phyloP scores from a whole-genome alignment of 1,140 invertebrate species.

The Cephus cinctus region DNA sequence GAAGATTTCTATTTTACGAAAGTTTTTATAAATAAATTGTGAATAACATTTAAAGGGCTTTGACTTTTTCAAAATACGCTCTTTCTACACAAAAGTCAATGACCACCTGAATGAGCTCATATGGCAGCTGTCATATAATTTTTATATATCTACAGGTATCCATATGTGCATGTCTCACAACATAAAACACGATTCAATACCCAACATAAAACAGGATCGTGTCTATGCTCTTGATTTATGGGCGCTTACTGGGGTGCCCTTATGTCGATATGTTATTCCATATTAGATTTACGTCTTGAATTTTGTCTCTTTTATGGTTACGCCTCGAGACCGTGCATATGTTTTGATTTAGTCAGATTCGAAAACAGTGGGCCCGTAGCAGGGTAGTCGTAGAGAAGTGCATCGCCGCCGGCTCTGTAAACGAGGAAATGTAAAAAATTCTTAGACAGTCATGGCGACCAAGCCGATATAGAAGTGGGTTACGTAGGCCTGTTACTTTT shows the following conservation, averaged over 20 bases:
- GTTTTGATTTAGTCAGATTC: background rate
- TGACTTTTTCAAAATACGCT: too few relatives aligned
- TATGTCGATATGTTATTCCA: slow-evolving; percentile 18
- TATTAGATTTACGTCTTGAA: slow-evolving; percentile 17
- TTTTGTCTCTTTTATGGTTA: slow-evolving; percentile 14
- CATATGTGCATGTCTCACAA: background rate
- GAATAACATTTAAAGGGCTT: too few relatives aligned
- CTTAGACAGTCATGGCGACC: background rate
- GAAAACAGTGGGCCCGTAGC: background rate
- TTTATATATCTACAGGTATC: background rate
- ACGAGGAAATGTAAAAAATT: too few relatives aligned
- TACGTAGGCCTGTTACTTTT: too few relatives aligned
- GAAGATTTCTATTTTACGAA: too few relatives aligned
- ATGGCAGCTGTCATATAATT: background rate
- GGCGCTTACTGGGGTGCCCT: slow-evolving; percentile 14
- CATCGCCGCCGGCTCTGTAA: background rate
- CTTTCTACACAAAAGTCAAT: too few relatives aligned
- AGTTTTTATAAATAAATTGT: too few relatives aligned
- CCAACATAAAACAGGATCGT: slow-evolving; percentile 11
- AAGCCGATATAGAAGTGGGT: too few relatives aligned
- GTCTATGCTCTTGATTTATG: slow-evolving; percentile 19
- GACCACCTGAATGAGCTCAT: background rate
- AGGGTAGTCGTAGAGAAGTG: background rate
- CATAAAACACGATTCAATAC: slow-evolving; percentile 7
- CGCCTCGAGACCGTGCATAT: background rate